A percentile compares a stretch with the other conserved stretches of the same genome.
Evolutionary conservation across 2,113 vertebrate genomes (phyloP).

Genomic region (Tetraodon nigroviridis): DNA sequence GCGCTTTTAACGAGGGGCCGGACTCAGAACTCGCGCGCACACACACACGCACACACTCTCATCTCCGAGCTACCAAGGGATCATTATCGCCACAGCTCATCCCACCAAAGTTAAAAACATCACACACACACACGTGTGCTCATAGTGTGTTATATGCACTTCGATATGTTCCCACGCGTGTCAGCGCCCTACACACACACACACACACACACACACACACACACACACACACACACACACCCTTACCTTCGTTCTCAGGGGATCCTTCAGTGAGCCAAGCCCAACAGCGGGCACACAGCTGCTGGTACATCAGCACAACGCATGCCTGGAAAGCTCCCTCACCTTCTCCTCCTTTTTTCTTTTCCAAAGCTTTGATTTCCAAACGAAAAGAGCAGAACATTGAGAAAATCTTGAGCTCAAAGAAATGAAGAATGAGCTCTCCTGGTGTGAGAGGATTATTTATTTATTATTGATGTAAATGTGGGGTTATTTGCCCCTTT

Average conservation of each 20-base stretch:
- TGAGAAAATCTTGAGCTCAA: conserved; percentile 31
- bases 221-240: conserved; percentile 13
- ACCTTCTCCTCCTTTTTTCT: conserved; percentile 22
- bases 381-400: conserved; percentile 32
- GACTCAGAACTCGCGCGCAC: conserved; percentile 11
- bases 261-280: conserved; percentile 68
- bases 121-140: conserved; percentile 10
- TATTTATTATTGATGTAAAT: conserved; percentile 69
- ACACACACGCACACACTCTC: too few relatives aligned
- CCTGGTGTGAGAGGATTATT: conserved; percentile 68
- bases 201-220: too few relatives aligned
- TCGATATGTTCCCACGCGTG: conserved; percentile 29
- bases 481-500: conserved; percentile 40
- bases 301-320: conserved; percentile 70
- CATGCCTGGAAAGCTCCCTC: conserved; percentile 52
- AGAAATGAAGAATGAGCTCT: conserved; percentile 48
- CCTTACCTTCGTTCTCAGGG: conserved; percentile 72
- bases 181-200: conserved; percentile 36
- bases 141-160: conserved; percentile 45
- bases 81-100: conserved; percentile 20
- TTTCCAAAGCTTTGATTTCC: conserved; percentile 63
- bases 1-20: conserved; percentile 2
- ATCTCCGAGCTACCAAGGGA: conserved; percentile 40
- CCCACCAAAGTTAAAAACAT: conserved; percentile 53
- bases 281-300: conserved; percentile 58